phyloP scores from a whole-genome alignment of 2,113 vertebrate species.

The Pristiophorus japonicus region DNA sequence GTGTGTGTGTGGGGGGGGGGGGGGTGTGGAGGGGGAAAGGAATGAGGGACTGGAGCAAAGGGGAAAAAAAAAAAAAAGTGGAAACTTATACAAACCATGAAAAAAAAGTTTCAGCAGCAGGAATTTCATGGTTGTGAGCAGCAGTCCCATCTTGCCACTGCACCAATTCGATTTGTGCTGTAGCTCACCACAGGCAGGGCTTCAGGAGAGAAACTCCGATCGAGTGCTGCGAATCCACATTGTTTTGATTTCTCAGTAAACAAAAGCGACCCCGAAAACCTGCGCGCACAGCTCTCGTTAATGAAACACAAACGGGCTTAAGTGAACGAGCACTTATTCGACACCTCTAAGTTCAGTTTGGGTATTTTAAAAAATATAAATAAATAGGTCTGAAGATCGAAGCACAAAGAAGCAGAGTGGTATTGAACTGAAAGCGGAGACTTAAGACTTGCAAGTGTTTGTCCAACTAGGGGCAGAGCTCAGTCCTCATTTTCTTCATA shows the following conservation, averaged over 20 bases:
- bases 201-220: background rate
- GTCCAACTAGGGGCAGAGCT: slow-evolving; percentile 43
- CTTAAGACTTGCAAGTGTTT: slow-evolving; percentile 43
- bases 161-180: background rate
- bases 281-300: background rate
- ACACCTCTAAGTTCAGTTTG: background rate
- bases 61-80: background rate
- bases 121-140: background rate
- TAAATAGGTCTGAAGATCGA: background rate
- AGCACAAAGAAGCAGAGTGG: slow-evolving; percentile 41
- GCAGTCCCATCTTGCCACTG: background rate
- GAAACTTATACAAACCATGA: too few relatives aligned
- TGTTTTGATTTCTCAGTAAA: background rate
- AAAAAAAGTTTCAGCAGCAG: background rate
- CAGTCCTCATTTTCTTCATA: slow-evolving; percentile 81
- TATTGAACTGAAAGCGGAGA: slow-evolving; percentile 40
- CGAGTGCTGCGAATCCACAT: background rate
- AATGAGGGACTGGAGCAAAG: background rate
- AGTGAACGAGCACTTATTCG: background rate
- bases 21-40: background rate
- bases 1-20: too few relatives aligned
- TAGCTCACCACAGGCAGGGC: background rate
- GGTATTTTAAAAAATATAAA: background rate
- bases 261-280: background rate
- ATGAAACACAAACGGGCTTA: background rate